phyloP scores from a whole-genome alignment of 64 coral and sea anemone genomes.

The Platygyra sinensis region DNA sequence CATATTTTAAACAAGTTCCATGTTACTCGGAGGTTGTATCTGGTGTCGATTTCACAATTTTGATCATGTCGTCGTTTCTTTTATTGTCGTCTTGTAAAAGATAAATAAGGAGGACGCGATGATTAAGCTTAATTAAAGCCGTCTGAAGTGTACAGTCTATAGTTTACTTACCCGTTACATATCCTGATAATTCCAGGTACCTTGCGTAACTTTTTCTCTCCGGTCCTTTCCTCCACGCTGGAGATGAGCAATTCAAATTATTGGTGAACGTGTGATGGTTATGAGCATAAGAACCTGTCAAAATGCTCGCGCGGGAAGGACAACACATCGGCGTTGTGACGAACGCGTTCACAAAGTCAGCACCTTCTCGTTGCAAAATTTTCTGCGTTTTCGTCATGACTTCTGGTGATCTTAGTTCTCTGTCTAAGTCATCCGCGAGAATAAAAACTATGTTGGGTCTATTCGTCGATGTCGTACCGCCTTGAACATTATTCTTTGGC shows the following conservation, averaged over 20 bases:
- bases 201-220: conserved; percentile 81
- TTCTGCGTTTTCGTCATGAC: conserved; percentile 86
- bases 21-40: background rate
- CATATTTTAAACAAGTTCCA: background rate
- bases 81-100: background rate
- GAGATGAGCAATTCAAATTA: conserved; percentile 89
- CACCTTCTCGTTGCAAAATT: conserved; percentile 68
- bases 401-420: conserved; percentile 74
- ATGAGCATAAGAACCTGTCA: conserved; percentile 90
- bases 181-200: conserved; percentile 74
- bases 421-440: conserved; percentile 84
- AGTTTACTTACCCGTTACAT: conserved; percentile 72
- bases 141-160: background rate
- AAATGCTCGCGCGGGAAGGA: conserved; percentile 84
- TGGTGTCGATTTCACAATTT: background rate
- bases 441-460: conserved; percentile 91
- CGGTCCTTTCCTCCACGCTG: conserved; percentile 79
- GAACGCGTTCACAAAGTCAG: conserved; percentile 96
- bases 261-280: conserved; percentile 88
- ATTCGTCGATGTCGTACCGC: background rate
- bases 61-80: too few species aligned
- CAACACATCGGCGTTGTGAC: conserved; percentile 95
- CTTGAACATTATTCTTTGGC: background rate
- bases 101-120: background rate
- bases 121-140: background rate